Evolutionary conservation across 2,113 vertebrate species (phyloP), one percentile per base, ranked within the genome.

Genomic region (Podiceps cristatus): DNA sequence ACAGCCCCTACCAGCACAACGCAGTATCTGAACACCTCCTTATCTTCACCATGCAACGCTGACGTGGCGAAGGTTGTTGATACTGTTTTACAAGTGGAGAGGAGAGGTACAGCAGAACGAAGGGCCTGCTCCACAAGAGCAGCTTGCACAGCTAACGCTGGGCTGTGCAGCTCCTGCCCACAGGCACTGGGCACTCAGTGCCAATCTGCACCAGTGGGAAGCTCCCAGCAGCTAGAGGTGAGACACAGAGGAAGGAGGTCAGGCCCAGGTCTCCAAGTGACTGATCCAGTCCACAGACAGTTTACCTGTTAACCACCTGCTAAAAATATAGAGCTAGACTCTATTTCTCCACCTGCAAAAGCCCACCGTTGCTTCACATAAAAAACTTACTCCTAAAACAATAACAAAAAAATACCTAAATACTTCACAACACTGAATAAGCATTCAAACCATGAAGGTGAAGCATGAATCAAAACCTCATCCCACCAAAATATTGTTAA

Each of bases 41-140:
- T 45, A 40, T 20, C 63, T 29, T 37, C 63, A 16, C 37, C 3
- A 0, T 5, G 20, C 58, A 6, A 64, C 14, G 2, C 19, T 10
- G 33, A 56, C 3, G 0, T 3, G 66, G 33, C 0, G 0, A 47
- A n/a, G n/a, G 42, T 29, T 12, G 35, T 7, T 8, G 35, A 6
- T 29, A 18, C 42, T 49, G 24, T 14, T 29, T 23, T 4, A n/a
- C 29, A 23, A 27, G 18, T 3, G 24, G 14, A 42, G 14, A 69
- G 33, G 7, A 52, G n/a, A 86, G 31, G 6, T 3, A 19, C 49
- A 49, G 29, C 20, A 24, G 18, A 62, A n/a, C 2, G 3, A 45
- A 58, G n/a, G 50, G 27, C 50, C 29, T 13, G 14, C 33, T 20
- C 27, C 53, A 35, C 45, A 25, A 40, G 37, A 18, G 17, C 64